These are phyloP conservation scores for Haliclystus octoradiatus DNA, from an alignment of 30 jellyfish, hydroid and myxozoan species.

Conservation along the genomic window DNA sequence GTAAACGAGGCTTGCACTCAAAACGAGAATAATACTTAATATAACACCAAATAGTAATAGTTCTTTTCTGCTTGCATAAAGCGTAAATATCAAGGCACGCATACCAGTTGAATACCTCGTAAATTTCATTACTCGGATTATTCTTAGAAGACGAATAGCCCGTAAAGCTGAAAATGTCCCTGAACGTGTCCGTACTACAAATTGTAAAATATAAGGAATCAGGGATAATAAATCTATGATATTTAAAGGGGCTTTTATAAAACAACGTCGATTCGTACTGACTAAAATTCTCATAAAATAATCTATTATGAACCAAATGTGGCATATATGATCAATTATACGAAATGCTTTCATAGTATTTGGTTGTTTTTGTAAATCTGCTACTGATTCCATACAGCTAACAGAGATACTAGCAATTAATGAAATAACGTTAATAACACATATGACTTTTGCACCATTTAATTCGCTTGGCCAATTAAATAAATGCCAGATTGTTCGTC, in stretches of 20 bases:
- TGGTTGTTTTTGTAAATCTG: slow-evolving; percentile 5
- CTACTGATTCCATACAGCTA: slow-evolving; percentile 49
- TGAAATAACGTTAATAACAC: slow-evolving; percentile 12
- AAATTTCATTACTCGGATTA: slow-evolving; percentile 40
- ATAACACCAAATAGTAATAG: slow-evolving; percentile 35
- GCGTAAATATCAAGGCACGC: slow-evolving; percentile 62
- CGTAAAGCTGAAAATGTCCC: slow-evolving; percentile 27
- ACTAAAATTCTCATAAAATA: slow-evolving; percentile 17
- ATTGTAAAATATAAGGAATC: slow-evolving; percentile 50
- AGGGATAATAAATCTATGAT: slow-evolving; percentile 49
- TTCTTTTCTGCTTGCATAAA: slow-evolving; percentile 52
- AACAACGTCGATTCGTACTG: slow-evolving; percentile 7
- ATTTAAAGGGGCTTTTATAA: slow-evolving; percentile 32
- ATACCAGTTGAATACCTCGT: slow-evolving; percentile 71
- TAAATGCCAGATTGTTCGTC: slow-evolving; percentile 26
- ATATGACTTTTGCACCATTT: slow-evolving; percentile 16
- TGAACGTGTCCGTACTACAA: slow-evolving; percentile 25
- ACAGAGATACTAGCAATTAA: slow-evolving; percentile 17
- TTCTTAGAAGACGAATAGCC: slow-evolving; percentile 29
- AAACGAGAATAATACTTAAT: slow-evolving; percentile 17
- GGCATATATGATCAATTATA: slow-evolving; percentile 31
- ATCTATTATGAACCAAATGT: slow-evolving; percentile 62
- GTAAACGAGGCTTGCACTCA: slow-evolving; percentile 50
- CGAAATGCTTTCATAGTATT: background rate
- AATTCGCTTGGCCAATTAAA: slow-evolving; percentile 36